Evolutionary conservation across 1,140 invertebrate species (phyloP).

Genomic region (Monomorium pharaonis): DNA sequence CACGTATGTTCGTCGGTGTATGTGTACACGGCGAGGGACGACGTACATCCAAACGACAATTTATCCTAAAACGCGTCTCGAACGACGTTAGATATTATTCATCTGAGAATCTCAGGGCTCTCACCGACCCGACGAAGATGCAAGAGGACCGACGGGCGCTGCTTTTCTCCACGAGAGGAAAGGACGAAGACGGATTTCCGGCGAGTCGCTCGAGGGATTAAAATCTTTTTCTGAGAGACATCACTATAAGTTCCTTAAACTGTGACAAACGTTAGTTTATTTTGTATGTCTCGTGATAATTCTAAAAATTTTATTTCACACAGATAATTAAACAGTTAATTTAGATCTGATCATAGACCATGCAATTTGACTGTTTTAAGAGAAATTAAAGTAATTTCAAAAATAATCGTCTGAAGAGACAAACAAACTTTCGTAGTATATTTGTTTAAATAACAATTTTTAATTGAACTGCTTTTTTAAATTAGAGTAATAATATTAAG

Average conservation of each 20-base stretch:
- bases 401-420: not conserved
- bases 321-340: slow-evolving; percentile 14
- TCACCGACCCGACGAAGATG: not conserved
- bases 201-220: slow-evolving; percentile 42
- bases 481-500: not conserved
- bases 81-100: slow-evolving; percentile 58
- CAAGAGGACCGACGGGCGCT: slow-evolving; percentile 28
- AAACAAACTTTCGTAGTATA: not conserved
- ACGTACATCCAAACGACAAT: slow-evolving; percentile 46
- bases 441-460: not conserved
- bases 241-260: slow-evolving; percentile 8
- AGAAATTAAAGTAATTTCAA: not conserved
- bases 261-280: not conserved
- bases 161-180: slow-evolving; percentile 42
- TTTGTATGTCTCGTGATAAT: not conserved
- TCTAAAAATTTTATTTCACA: not conserved
- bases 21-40: not conserved
- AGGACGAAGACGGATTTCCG: slow-evolving; percentile 54
- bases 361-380: not conserved
- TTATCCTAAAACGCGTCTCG: slow-evolving; percentile 56
- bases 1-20: not conserved
- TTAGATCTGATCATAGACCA: not conserved
- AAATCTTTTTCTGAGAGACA: slow-evolving; percentile 26
- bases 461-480: not conserved
- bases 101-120: slow-evolving; percentile 48